A percentile compares a stretch with the other conserved stretches of the same genome.
phyloP scores from a whole-genome alignment of 1,140 invertebrate species.

The Psix sp. region DNA sequence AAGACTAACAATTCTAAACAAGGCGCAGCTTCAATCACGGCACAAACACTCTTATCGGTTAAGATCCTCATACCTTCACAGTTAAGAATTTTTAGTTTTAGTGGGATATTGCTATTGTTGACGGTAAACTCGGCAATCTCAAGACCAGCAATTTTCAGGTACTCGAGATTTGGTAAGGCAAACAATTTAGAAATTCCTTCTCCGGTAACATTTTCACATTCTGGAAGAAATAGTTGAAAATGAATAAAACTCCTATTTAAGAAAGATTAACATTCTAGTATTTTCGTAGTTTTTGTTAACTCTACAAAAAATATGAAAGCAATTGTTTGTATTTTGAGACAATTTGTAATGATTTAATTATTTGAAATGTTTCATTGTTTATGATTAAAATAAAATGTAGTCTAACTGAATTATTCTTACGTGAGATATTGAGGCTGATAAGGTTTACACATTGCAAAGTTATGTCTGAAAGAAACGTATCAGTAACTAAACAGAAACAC shows the following conservation, averaged over 20 bases:
- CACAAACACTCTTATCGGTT: conserved; percentile 14
- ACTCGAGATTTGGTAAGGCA: conserved; percentile 23
- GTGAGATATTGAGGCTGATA: conserved; percentile 21
- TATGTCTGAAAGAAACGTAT: conserved; percentile 18
- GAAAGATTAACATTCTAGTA: background rate
- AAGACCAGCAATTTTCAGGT: conserved; percentile 15
- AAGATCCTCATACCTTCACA: conserved; percentile 1
- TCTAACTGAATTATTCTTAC: conserved; percentile 25
- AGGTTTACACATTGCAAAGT: conserved; percentile 18
- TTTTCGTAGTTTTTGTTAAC: no score
- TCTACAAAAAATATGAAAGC: no score
- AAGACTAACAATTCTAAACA: conserved; percentile 17
- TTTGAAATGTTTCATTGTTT: background rate
- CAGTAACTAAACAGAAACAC: conserved; percentile 8
- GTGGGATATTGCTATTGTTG: conserved; percentile 8
- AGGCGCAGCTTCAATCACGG: conserved; percentile 12
- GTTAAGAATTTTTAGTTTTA: conserved; percentile 24
- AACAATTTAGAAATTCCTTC: conserved; percentile 26
- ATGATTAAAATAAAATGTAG: background rate
- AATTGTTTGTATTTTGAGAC: no score
- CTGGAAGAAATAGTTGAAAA: no score
- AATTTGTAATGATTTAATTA: no score
- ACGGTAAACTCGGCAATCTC: conserved; percentile 9
- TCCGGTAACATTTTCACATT: conserved; percentile 12
- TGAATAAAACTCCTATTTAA: no score